Base-by-base conservation (phyloP, 1,140 invertebrate genomes). In the Philopotamus ludificatus region DNA sequence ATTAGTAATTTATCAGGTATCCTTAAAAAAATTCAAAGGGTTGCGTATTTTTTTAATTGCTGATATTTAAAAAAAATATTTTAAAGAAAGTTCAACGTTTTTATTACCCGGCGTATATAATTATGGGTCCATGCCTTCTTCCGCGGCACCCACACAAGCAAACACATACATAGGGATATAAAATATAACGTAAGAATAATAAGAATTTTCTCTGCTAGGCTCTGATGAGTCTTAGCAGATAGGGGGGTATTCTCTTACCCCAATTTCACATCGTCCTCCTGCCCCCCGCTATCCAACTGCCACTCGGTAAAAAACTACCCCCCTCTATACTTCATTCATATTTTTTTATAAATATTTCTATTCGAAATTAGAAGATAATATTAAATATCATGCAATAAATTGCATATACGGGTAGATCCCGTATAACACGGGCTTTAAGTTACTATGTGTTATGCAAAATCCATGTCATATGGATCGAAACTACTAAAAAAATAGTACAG, bases 161-260 rank as follows among this genome's bases (percentile, higher is more conserved):
- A 53, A 53, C 59, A 45, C 60, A 60, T 62, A 65, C 65, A 65
- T 64, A 57, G 55, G 62, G 62, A 59, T 68, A 65, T 61, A 64
- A 68, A 65, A 63, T 65, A 65, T 68, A 68, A 65, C 66, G 66
- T 68, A 68, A 68, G 66, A 65, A 68, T 65, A 65, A 68, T 65
- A 65, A 68, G 62, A 65, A 65, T 60, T 60, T 64, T 64, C 66
- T 64, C 60, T 53, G 66, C 66, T 65, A 68, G 63, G 63, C 66
- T 68, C 57, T 68, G 66, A 68, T 68, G 66, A 68, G 62, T 64
- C 57, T 68, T 68, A 64, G 66, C 62, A 64, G 57, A 59, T 51
- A 28, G 55, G 66, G 66, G 62, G 42, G 47, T 26, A n/a, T 22
- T 25, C 25, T 28, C 42, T 21, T 34, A 10, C 23, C 53, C 23